Percentiles rank a stretch among this genome's conserved stretches.
phyloP scores from a whole-genome alignment of 2,113 vertebrate genomes.

The Malurus melanocephalus region DNA sequence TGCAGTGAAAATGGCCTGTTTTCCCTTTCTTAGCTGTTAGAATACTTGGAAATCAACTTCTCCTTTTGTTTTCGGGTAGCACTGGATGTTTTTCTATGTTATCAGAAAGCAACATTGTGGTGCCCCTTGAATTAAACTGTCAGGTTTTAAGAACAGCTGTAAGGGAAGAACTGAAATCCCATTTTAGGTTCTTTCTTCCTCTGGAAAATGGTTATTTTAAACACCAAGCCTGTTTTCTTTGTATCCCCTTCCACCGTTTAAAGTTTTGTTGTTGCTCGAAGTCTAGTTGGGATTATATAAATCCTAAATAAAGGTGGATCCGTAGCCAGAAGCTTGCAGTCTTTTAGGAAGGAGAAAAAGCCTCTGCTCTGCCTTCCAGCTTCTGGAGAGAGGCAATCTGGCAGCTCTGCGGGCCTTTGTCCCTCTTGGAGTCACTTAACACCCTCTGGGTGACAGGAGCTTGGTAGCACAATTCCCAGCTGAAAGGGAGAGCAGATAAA shows the following conservation, averaged over 20 bases:
- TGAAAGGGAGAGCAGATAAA: not conserved
- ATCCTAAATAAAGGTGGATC: constrained; percentile 11
- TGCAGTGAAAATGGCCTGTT: not conserved
- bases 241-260: not conserved
- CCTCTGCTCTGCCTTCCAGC: not conserved
- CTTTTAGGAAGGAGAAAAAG: not conserved
- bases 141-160: not conserved
- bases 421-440: constrained; percentile 4
- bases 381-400: not conserved
- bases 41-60: not conserved
- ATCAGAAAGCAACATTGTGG: not conserved
- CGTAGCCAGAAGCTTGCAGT: not conserved
- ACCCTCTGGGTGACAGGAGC: not conserved
- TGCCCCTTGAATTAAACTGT: not conserved
- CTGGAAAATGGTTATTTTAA: constrained; percentile 5
- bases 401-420: not conserved
- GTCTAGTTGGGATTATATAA: not conserved
- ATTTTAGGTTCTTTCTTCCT: not conserved
- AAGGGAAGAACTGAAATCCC: constrained; percentile 3
- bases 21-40: not conserved
- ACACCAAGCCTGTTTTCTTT: not conserved
- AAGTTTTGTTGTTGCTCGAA: not conserved
- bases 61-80: constrained; percentile 1
- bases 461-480: not conserved
- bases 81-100: not conserved